Evolutionary conservation across 2,797 vertebrate species (phyloP), one percentile per base, ranked within the genome.

Genomic region (Acrossocheilus fasciatus): DNA sequence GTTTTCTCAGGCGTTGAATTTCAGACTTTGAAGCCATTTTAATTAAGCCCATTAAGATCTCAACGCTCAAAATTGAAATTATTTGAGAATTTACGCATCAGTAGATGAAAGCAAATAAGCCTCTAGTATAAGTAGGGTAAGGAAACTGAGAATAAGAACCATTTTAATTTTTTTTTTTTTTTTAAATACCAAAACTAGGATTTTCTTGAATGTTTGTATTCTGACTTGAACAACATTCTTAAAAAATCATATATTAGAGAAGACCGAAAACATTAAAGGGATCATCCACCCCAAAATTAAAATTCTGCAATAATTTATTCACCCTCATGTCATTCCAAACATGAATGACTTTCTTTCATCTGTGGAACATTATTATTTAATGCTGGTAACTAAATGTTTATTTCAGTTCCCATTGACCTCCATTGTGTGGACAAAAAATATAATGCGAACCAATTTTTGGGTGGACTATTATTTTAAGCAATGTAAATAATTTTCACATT

Each of bases 1-100:
- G 11, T 50, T 85, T 86, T 86, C 66, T 57, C 39, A 80, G 20
- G 52, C 20, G 2, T 36, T 68, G 69, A 54, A 80, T 86, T 62
- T 30, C 66, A 86, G 69, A 86, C 77, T 81, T 80, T 39, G 39
- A 86, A 86, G 77, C 68, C 14, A 69, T 83, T 87, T 84, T 79
- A 68, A 75, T 83, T 66, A 57, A 79, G 41, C 20, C 34, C 75
- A 79, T 84, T 87, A 70, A 72, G 80, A 75, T 69, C 54, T 47
- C n/a, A 74, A 73, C 7, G 52, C 81, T 83, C 69, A 83, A 74
- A 83, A 75, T 77, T 76, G 66, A 54, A 73, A 86, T 73, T 74
- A 73, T 72, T 73, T 70, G 30, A 79, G 45, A 62, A 74, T 74
- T 81, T 81, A 64, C 52, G 30, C 54, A 86, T 83, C 70, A 81